These are phyloP conservation scores for Montifringilla adamsi DNA, from an alignment of 2,113 vertebrate species.

Conservation along the genomic window DNA sequence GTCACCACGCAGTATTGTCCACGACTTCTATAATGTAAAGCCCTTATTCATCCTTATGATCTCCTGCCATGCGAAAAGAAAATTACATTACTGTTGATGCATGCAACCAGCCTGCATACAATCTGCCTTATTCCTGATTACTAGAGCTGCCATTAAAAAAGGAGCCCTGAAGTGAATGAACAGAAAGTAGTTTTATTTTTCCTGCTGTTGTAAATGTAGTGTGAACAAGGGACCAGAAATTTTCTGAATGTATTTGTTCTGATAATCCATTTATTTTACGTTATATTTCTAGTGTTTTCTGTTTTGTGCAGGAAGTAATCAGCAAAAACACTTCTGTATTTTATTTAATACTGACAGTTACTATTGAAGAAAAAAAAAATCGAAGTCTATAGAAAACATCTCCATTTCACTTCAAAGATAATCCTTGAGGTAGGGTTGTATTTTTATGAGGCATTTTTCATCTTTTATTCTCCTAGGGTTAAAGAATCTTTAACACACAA, in stretches of 20 bases:
- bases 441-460: not conserved
- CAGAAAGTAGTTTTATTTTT: not conserved
- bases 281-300: not conserved
- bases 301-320: not conserved
- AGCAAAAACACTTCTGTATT: not conserved
- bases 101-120: not conserved
- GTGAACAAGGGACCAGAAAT: not conserved
- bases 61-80: not conserved
- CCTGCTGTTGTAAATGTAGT: not conserved
- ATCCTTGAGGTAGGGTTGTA: not conserved
- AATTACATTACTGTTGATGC: not conserved
- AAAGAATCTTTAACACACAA: not conserved
- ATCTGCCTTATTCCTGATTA: not conserved
- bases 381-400: not conserved
- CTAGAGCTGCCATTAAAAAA: not conserved
- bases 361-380: not conserved
- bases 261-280: not conserved
- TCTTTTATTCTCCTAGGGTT: slow-evolving; percentile 6
- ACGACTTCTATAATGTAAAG: not conserved
- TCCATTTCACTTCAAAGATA: not conserved
- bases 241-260: not conserved
- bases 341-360: not conserved
- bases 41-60: not conserved
- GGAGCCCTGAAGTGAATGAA: not conserved
- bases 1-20: not conserved